These are phyloP conservation scores for Megalops cyprinoides DNA, from an alignment of 2,797 vertebrate species.

Conservation along the genomic window DNA sequence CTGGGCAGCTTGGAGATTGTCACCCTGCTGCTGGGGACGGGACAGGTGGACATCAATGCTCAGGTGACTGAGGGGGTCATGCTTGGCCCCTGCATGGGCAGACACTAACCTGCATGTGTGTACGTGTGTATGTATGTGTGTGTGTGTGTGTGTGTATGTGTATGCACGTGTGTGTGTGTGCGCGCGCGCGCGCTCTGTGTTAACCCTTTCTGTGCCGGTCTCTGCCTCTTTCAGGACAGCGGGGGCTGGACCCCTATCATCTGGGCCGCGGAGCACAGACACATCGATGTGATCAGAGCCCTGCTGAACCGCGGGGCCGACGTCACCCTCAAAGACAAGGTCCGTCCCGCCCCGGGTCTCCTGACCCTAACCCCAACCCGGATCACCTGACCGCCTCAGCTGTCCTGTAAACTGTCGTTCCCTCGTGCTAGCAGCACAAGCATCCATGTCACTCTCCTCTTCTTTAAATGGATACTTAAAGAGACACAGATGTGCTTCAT, in stretches of 20 bases:
- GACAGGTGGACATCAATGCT: constrained; percentile 90
- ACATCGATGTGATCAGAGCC: constrained; percentile 83
- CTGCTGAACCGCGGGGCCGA: constrained; percentile 89
- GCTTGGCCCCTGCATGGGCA: neutral
- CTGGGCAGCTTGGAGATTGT: constrained; percentile 86
- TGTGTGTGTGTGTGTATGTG: constrained; percentile 7
- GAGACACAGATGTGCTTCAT: too few species aligned
- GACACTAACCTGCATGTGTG: neutral
- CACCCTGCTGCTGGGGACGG: constrained; percentile 84
- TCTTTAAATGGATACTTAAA: too few species aligned
- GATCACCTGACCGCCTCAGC: neutral
- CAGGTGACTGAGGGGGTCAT: constrained; percentile 69
- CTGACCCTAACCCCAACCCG: neutral
- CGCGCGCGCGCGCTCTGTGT: neutral
- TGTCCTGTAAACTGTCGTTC: too few species aligned
- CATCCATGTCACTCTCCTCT: too few species aligned
- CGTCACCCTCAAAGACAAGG: constrained; percentile 88
- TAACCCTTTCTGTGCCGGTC: neutral
- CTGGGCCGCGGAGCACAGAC: constrained; percentile 93
- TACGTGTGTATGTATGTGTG: neutral
- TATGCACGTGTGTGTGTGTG: too few species aligned
- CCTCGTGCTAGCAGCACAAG: too few species aligned
- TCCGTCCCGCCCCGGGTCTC: constrained; percentile 47
- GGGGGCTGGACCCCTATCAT: constrained; percentile 95
- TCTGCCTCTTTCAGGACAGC: constrained; percentile 74